Evolutionary conservation across 2,888 invertebrate genomes (phyloP), one percentile per base, ranked within the genome.

Genomic region (Ectobius pallidus): DNA sequence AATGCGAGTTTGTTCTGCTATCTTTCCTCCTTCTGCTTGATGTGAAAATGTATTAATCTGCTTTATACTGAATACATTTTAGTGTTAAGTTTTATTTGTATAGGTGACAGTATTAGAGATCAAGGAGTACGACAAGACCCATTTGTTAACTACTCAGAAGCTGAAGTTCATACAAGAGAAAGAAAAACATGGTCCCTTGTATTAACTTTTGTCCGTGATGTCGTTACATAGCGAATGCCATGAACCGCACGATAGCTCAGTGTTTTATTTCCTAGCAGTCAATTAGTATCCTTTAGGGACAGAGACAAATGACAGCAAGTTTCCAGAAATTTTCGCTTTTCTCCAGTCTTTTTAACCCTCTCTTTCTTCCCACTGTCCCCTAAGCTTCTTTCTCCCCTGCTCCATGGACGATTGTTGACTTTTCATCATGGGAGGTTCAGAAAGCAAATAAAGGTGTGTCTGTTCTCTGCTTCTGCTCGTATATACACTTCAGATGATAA

Each of bases 401-500:
- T 58, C 30, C 1, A 25, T 58, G 25, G 32, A 58, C 58, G 58
- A 32, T 44, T 65, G 65, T 65, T 65, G 65, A 65, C 65, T 46
- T 65, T 65, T 65, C 65, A 65, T 65, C 65, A 65, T 30, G 65
- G 42, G 42, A 65, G 27, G 25, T 34, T 46, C 65, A 44, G 65
- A 65, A 30, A 46, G 46, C 65, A 65, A 65, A 65, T 65, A 65
- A 65, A 65, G 65, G 65, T 65, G 65, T 65, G 65, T 65, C 65
- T 46, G 27, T 65, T 18, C 44, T 46, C 46, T 27, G 65, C 65
- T 65, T 30, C 27, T 22, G 22, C n/a, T 4, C n/a, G 16, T 3
- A n/a, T n/a, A n/a, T n/a, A 46, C 58, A 30, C 58, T 30, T 6
- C 22, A 34, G 42, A 42, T 46, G 42, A 25, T 65, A 46, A 65